Base-by-base conservation (phyloP, 2,113 vertebrate genomes). In the Anthoscopus minutus region DNA sequence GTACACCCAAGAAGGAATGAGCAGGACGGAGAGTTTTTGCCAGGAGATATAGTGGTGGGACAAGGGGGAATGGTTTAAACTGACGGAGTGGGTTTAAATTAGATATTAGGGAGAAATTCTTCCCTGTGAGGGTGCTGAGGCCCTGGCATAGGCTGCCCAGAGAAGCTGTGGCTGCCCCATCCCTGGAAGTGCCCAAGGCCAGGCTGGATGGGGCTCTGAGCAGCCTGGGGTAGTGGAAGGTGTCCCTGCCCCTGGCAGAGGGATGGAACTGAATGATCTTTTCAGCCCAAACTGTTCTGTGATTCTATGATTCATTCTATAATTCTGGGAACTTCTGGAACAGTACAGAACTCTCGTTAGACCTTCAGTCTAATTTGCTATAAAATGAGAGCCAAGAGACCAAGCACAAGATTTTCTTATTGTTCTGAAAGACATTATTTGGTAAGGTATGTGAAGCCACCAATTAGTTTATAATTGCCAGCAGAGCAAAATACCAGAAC, bases 201-300 rank as follows among this genome's bases (percentile, higher is more conserved):
- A 16, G 47, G 18, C 0, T 56, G 71, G 71, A 42, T 7, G 12
- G 20, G 7, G 62, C 18, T 27, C 0, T 0, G 54, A 69, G 8
- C 15, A 27, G 0, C n/a, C n/a, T 44, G 60, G 22, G 1, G 0
- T 0, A 2, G 21, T 35, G 47, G 3, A 6, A 69, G 6, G 1
- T 54, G 54, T 23, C 40, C 16, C 38, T 67, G 45, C 14, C 12
- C n/a, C 11, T 2, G 30, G 47, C 47, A 48, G 5, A 4, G 4
- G 12, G 6, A 0, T 48, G 40, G 47, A 42, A 54, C 12, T 18
- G 33, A 9, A 11, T 54, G 8, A 13, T 15, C 38, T 89, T 82
- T 47, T 42, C n/a, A 31, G 9, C 9, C 18, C 70, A 69, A 67
- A 35, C 20, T n/a, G 31, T 69, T 53, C 69, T 13, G 16, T 53